phyloP scores from a whole-genome alignment of 2,113 vertebrate species.

The Phodopus roborovskii region DNA sequence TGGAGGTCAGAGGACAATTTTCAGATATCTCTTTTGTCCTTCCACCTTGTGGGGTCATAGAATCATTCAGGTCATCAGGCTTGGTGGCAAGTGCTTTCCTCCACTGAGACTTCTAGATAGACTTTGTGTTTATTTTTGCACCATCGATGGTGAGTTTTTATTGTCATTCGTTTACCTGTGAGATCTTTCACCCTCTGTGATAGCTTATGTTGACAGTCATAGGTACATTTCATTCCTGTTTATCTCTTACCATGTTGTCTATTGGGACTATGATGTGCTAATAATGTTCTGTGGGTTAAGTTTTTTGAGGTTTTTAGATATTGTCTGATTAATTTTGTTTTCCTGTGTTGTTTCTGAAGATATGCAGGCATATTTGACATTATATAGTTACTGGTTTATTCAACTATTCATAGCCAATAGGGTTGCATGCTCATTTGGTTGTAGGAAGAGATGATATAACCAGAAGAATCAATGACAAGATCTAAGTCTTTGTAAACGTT shows the following conservation, averaged over 20 bases:
- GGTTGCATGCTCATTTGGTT: background rate
- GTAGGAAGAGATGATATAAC: background rate
- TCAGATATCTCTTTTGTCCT: background rate
- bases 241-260: background rate
- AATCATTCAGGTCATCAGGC: background rate
- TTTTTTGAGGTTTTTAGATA: background rate
- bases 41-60: background rate
- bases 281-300: background rate
- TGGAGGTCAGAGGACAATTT: background rate
- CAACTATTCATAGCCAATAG: background rate
- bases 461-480: background rate
- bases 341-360: background rate
- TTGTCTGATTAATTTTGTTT: background rate
- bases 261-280: too few species aligned
- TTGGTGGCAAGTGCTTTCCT: background rate
- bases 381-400: background rate
- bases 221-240: background rate
- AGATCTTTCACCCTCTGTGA: background rate
- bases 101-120: background rate
- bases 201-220: background rate
- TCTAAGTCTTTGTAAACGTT: background rate
- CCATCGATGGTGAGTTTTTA: background rate
- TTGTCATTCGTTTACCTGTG: background rate
- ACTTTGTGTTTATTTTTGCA: background rate
- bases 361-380: background rate